Percentiles rank a stretch among this genome's conserved stretches.
phyloP scores from a whole-genome alignment of 2,888 invertebrate species.

The Cylloceria caligata region DNA sequence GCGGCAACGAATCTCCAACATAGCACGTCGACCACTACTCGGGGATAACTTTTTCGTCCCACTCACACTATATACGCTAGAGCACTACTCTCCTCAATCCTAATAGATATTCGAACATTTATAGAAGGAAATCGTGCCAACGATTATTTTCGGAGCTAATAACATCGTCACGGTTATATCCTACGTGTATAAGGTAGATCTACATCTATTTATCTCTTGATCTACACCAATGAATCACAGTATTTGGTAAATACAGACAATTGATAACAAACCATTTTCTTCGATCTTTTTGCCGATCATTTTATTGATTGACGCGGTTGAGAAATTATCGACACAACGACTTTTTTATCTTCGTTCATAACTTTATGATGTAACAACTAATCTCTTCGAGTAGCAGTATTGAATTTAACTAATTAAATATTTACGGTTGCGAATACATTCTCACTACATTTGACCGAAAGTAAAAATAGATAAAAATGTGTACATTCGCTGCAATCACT shows the following conservation, averaged over 20 bases:
- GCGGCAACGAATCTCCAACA: slow-evolving; percentile 1
- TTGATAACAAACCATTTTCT: not conserved
- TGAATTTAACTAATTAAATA: too few species aligned
- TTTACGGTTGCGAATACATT: not conserved
- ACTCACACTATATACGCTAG: not conserved
- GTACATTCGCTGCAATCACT: slow-evolving; percentile 26
- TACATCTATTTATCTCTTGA: not conserved
- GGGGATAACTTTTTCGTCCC: not conserved
- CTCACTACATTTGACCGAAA: not conserved
- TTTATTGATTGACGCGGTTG: too few species aligned
- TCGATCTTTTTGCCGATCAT: too few species aligned
- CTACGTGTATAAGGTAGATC: not conserved
- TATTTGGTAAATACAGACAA: not conserved
- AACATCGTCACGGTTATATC: slow-evolving; percentile 50
- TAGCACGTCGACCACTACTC: not conserved
- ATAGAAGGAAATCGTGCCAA: slow-evolving; percentile 63
- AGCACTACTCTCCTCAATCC: slow-evolving; percentile 25
- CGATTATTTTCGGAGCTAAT: slow-evolving; percentile 63
- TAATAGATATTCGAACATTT: slow-evolving; percentile 65
- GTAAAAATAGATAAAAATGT: slow-evolving; percentile 1
- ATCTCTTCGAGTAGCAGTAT: too few species aligned
- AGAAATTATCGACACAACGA: too few species aligned
- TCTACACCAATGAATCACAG: not conserved
- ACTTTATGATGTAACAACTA: too few species aligned
- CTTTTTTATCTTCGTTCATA: too few species aligned